Percentiles rank a stretch among this genome's conserved stretches.
phyloP scores from a whole-genome alignment of 2,113 vertebrate species.

The Periophthalmus modestus region DNA sequence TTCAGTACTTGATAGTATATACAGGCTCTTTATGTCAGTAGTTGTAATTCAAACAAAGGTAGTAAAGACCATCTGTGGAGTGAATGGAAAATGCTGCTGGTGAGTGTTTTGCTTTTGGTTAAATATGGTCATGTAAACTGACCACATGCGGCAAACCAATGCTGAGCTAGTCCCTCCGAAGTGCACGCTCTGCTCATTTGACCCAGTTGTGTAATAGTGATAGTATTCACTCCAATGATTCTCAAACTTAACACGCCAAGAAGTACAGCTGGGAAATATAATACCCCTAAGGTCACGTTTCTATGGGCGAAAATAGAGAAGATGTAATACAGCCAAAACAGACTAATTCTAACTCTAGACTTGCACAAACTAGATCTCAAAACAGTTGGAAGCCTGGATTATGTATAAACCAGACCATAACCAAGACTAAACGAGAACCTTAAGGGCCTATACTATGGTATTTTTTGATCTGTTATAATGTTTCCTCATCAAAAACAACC shows the following conservation, averaged over 20 bases:
- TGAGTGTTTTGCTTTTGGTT: slow-evolving; percentile 2
- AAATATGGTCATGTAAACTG: slow-evolving; percentile 9
- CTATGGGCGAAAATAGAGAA: background rate
- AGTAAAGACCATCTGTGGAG: slow-evolving; percentile 1
- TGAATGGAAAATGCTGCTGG: background rate
- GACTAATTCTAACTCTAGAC: no score
- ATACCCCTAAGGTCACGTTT: background rate
- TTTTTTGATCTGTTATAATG: no score
- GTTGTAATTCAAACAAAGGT: background rate
- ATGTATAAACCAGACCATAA: no score
- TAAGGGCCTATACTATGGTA: no score
- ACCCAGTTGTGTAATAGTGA: slow-evolving; percentile 1
- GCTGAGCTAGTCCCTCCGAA: background rate
- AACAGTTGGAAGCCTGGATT: no score
- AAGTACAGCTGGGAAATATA: background rate
- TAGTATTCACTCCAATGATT: background rate
- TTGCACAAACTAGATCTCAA: no score
- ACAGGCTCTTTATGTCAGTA: background rate
- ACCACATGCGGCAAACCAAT: background rate
- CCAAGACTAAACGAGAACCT: no score
- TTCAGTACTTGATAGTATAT: background rate
- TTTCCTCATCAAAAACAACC: no score
- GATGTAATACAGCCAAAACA: background rate
- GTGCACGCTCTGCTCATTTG: background rate
- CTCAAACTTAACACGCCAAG: background rate